phyloP scores from a whole-genome alignment of 1,140 invertebrate genomes.

The Drosophila mauritiana region DNA sequence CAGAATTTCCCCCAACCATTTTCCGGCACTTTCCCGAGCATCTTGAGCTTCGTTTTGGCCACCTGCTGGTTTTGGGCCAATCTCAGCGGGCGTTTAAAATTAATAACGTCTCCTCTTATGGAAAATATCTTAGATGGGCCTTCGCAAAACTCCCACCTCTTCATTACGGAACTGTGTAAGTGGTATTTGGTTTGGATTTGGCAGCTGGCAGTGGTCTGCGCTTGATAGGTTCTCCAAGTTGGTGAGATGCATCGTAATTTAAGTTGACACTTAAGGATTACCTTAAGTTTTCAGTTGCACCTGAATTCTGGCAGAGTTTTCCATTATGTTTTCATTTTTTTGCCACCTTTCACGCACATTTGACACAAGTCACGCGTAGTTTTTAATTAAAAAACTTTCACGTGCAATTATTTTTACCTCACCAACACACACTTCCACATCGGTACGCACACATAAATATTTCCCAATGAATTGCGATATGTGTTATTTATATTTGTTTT shows the following conservation, averaged over 20 bases:
- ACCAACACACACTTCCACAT: constrained; percentile 10
- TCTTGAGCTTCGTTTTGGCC: constrained; percentile 32
- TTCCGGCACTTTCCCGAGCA: background rate
- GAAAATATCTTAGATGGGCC: constrained; percentile 46
- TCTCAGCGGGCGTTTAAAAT: constrained; percentile 78
- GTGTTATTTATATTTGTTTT: constrained; percentile 41
- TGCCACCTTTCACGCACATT: constrained; percentile 64
- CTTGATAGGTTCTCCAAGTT: constrained; percentile 24
- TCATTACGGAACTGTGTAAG: constrained; percentile 20
- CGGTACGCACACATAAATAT: constrained; percentile 18
- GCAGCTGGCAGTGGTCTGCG: constrained; percentile 19
- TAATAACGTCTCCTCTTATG: constrained; percentile 63
- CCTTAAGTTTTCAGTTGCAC: constrained; percentile 2
- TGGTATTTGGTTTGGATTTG: constrained; percentile 11
- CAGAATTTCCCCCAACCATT: background rate
- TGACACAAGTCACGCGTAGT: constrained; percentile 71
- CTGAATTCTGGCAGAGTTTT: constrained; percentile 52
- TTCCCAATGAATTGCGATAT: constrained; percentile 56
- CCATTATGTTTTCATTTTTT: constrained; percentile 42
- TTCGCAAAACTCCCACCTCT: constrained; percentile 15
- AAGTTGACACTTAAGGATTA: constrained; percentile 11
- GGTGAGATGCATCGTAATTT: constrained; percentile 2
- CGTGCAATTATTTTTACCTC: constrained; percentile 70
- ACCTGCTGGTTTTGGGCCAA: constrained; percentile 63
- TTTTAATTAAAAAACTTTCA: constrained; percentile 82